These are phyloP conservation scores for Drosophila serrata DNA, from an alignment of 1,140 invertebrate genomes.

Conservation along the genomic window DNA sequence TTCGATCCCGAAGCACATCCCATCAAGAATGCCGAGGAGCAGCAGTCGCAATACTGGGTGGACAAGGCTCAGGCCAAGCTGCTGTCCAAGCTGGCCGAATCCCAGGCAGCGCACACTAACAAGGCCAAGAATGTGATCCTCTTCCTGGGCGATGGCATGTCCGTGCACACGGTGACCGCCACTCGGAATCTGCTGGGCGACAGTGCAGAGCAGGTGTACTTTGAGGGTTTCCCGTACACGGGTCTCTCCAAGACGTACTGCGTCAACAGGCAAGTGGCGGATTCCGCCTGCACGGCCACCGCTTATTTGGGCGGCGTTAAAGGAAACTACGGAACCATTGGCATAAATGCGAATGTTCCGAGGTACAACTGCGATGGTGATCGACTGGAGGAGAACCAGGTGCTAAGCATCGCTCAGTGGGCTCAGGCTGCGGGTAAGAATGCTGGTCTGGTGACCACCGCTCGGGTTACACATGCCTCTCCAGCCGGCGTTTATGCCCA, in stretches of 20 bases:
- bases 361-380: constrained; percentile 86
- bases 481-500: constrained; percentile 93
- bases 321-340: constrained; percentile 90
- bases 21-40: constrained; percentile 62
- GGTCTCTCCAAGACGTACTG: constrained; percentile 93
- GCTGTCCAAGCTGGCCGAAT: constrained; percentile 59
- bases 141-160: constrained; percentile 93
- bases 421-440: constrained; percentile 90
- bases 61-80: constrained; percentile 70
- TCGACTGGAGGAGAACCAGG: constrained; percentile 82
- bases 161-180: constrained; percentile 90
- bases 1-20: constrained; percentile 10
- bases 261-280: constrained; percentile 90
- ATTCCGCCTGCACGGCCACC: constrained; percentile 92
- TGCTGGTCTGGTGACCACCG: constrained; percentile 92
- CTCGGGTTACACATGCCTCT: constrained; percentile 92
- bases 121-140: constrained; percentile 91
- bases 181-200: constrained; percentile 89
- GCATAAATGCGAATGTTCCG: constrained; percentile 89
- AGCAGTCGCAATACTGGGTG: constrained; percentile 69
- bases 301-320: constrained; percentile 94
- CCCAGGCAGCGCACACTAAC: constrained; percentile 68
- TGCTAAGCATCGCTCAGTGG: constrained; percentile 89
- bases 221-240: constrained; percentile 91
- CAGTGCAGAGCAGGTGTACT: constrained; percentile 89